Evolutionary conservation across 2,888 invertebrate genomes (phyloP).

Genomic region (Chamaedrilus cognettii): DNA sequence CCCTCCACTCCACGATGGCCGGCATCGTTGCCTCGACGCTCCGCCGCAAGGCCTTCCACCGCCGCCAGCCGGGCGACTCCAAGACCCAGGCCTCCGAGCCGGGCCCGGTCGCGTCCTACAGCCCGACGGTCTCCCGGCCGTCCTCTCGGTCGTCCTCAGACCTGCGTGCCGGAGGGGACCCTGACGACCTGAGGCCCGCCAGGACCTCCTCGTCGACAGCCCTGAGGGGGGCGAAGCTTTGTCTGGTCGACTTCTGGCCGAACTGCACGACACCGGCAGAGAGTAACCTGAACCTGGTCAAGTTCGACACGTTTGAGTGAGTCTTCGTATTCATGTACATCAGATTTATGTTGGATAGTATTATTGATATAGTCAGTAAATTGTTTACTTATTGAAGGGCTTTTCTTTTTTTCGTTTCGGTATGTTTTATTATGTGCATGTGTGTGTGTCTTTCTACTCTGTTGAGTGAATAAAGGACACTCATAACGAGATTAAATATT

Average conservation of each 20-base stretch:
- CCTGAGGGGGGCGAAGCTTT: slow-evolving; percentile 10
- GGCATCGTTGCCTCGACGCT: slow-evolving; percentile 21
- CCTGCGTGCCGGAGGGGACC: slow-evolving; percentile 3
- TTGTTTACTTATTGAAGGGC: too few relatives aligned
- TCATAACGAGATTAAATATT: too few relatives aligned
- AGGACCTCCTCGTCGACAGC: slow-evolving; percentile 7
- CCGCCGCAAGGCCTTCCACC: slow-evolving; percentile 18
- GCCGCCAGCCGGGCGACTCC: slow-evolving; percentile 5
- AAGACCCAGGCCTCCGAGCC: slow-evolving; percentile 6
- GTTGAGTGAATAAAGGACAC: too few relatives aligned
- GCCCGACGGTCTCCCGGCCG: slow-evolving; percentile 15
- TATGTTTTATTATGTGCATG: background rate
- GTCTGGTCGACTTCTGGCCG: slow-evolving; percentile 20
- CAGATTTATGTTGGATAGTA: background rate
- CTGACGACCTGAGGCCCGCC: background rate
- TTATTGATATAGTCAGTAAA: too few relatives aligned
- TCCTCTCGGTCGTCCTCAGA: slow-evolving; percentile 10
- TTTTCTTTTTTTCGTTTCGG: too few relatives aligned
- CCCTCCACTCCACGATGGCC: too few relatives aligned
- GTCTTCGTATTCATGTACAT: slow-evolving; percentile 2
- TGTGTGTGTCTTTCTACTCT: background rate
- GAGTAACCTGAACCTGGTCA: slow-evolving; percentile 8
- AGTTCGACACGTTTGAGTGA: slow-evolving; percentile 21
- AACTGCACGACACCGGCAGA: slow-evolving; percentile 10
- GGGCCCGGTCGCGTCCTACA: slow-evolving; percentile 9